Percentiles rank a stretch among this genome's conserved stretches.
These are phyloP conservation scores for Caenorhabditis imperialis DNA, from an alignment of 2,888 invertebrate species.

Conservation along the genomic window DNA sequence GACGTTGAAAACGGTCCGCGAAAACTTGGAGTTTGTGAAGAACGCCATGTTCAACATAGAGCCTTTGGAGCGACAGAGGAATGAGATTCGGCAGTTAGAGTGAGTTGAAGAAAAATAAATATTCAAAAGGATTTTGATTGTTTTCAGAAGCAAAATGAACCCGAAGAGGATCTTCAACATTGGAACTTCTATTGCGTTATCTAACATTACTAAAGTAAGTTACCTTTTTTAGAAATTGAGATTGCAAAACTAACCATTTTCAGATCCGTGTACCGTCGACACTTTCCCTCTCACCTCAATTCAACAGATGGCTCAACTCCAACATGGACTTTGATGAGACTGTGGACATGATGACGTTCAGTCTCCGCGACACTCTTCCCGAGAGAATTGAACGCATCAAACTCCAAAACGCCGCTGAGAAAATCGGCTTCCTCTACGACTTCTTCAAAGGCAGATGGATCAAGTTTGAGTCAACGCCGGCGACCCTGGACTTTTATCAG, in stretches of 20 bases:
- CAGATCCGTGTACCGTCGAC: constrained; percentile 29
- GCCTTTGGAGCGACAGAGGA: background rate
- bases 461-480: background rate
- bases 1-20: background rate
- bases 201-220: constrained; percentile 26
- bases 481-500: background rate
- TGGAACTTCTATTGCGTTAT: too few relatives aligned
- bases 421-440: background rate
- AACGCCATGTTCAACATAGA: background rate
- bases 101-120: background rate
- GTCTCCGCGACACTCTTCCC: background rate
- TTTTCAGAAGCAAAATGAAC: too few relatives aligned
- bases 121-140: background rate
- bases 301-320: constrained; percentile 11
- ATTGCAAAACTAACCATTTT: background rate
- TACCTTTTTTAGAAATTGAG: background rate
- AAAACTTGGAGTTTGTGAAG: background rate
- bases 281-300: too few relatives aligned
- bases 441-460: background rate
- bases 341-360: background rate
- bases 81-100: constrained; percentile 1
- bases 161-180: too few relatives aligned
- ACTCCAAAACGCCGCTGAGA: too few relatives aligned
- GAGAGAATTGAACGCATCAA: too few relatives aligned
- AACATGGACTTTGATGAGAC: background rate